These are phyloP conservation scores for Montipora capitata DNA, from an alignment of 92 coral and sea anemone genomes.

Conservation along the genomic window DNA sequence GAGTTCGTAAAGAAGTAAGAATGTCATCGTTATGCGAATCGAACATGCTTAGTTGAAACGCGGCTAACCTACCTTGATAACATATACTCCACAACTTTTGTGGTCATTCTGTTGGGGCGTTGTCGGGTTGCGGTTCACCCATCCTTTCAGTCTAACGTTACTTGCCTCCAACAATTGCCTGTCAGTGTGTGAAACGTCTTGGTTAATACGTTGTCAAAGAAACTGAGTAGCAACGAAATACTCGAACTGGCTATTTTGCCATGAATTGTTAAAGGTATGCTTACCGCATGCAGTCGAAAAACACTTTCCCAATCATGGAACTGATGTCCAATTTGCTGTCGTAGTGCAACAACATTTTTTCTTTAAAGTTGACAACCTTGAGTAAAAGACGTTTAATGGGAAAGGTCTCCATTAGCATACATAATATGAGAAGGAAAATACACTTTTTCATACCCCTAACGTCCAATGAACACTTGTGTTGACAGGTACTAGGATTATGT, in stretches of 20 bases:
- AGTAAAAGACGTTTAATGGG: not conserved
- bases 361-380: not conserved
- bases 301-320: not conserved
- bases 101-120: not conserved
- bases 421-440: not conserved
- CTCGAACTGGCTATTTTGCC: not conserved
- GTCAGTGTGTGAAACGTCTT: not conserved
- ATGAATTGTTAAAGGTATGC: not conserved
- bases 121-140: not conserved
- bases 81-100: not conserved
- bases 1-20: too few species aligned
- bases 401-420: not conserved
- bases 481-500: slow-evolving; percentile 4
- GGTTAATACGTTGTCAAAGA: not conserved
- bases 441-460: not conserved
- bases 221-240: not conserved
- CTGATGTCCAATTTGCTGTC: not conserved
- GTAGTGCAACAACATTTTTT: not conserved
- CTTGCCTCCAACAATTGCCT: not conserved
- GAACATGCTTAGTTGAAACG: not conserved
- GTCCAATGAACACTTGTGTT: slow-evolving; percentile 2
- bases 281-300: not conserved
- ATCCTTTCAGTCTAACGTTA: too few species aligned
- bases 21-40: not conserved
- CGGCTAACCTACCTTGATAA: not conserved